phyloP scores from a whole-genome alignment of 1,140 invertebrate genomes.

The Catajapyx aquilonaris region DNA sequence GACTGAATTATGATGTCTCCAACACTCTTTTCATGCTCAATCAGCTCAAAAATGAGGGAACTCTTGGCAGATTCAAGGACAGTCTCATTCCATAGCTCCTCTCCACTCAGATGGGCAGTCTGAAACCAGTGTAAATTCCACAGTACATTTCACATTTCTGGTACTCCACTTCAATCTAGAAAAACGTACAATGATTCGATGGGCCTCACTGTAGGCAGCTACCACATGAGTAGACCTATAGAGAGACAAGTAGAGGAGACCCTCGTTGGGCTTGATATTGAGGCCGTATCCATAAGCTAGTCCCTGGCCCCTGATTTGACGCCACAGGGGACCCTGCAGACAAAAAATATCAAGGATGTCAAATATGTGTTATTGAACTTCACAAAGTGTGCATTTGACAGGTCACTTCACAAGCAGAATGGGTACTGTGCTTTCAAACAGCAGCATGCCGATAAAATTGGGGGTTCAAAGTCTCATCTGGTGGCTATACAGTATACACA shows the following conservation, averaged over 20 bases:
- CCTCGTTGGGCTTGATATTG: constrained; percentile 35
- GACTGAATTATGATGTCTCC: constrained; percentile 45
- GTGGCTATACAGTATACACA: background rate
- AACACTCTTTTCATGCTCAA: constrained; percentile 55
- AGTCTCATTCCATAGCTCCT: constrained; percentile 39
- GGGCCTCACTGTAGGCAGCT: constrained; percentile 52
- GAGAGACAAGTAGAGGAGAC: constrained; percentile 44
- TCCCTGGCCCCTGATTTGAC: constrained; percentile 57
- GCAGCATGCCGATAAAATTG: background rate
- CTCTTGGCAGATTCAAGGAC: constrained; percentile 63
- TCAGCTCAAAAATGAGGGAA: constrained; percentile 63
- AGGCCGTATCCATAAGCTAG: constrained; percentile 60
- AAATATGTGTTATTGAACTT: background rate
- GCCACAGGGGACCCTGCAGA: constrained; percentile 65
- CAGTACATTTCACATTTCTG: too few relatives aligned
- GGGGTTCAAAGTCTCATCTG: background rate
- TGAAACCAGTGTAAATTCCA: constrained; percentile 24
- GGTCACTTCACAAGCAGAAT: background rate
- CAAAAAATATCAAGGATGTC: background rate
- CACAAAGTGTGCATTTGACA: background rate
- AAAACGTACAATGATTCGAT: constrained; percentile 42
- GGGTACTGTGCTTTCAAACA: background rate
- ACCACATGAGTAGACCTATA: constrained; percentile 50
- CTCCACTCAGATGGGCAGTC: constrained; percentile 38
- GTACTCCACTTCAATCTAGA: too few relatives aligned